These are phyloP conservation scores for Onthophagus taurus DNA, from an alignment of 1,140 invertebrate species.

Conservation along the genomic window DNA sequence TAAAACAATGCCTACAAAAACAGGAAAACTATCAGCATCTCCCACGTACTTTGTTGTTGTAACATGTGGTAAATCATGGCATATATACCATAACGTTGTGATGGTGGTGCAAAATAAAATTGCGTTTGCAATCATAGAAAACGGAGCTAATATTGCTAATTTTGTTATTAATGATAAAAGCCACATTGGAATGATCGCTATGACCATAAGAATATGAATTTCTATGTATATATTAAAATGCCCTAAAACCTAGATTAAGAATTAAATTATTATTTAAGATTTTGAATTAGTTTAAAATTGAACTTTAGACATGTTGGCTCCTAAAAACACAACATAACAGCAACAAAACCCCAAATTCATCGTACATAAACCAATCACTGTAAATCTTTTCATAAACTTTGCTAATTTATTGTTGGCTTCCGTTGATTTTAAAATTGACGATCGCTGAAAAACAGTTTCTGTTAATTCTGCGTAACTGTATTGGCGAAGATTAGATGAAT, in stretches of 20 bases:
- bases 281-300: not conserved
- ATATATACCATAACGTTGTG: slow-evolving; percentile 2
- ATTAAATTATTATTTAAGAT: not conserved
- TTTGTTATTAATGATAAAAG: slow-evolving; percentile 6
- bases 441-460: too few relatives aligned
- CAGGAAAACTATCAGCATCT: not conserved
- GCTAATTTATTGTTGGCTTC: too few relatives aligned
- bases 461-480: too few relatives aligned
- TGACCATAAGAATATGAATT: not conserved
- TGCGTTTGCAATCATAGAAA: slow-evolving; percentile 2
- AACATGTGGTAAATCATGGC: not conserved
- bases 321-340: not conserved
- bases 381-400: too few relatives aligned
- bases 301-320: slow-evolving; percentile 5
- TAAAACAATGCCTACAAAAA: not conserved
- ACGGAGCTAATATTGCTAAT: not conserved
- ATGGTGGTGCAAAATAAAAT: not conserved
- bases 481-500: too few relatives aligned
- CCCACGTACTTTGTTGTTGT: not conserved
- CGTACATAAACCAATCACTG: too few relatives aligned
- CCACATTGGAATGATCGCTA: slow-evolving; percentile 4
- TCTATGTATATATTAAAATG: not conserved
- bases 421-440: too few relatives aligned
- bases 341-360: slow-evolving; percentile 9
- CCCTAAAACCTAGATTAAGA: not conserved